Conservation (phyloP, 92 coral and sea anemone genomes). For the Actinernus sp. region DNA sequence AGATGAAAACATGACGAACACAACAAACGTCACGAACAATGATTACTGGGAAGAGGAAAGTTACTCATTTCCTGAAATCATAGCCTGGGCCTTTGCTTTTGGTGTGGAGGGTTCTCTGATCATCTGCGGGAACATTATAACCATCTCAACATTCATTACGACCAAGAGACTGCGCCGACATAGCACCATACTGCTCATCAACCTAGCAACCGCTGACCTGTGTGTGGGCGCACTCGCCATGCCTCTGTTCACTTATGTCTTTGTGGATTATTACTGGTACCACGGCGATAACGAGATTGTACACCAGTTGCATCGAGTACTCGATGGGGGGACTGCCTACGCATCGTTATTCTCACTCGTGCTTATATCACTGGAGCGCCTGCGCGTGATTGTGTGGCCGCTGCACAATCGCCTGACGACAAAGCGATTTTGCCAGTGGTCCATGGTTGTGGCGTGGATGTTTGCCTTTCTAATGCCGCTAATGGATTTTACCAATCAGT, state of each 20-base stretch:
- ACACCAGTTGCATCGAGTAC: conserved; percentile 3
- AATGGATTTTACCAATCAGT: conserved; percentile 1
- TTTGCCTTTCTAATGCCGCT: conserved; percentile 20
- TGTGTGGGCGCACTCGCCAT: conserved; percentile 37
- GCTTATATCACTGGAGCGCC: conserved; percentile 56
- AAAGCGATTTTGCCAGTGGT: conserved; percentile 6
- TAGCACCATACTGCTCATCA: conserved; percentile 34
- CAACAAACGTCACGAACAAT: not conserved
- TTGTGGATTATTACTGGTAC: conserved; percentile 8
- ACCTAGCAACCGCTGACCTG: conserved; percentile 50
- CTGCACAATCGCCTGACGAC: conserved; percentile 21
- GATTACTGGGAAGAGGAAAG: not conserved
- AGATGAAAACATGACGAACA: conserved; percentile 12
- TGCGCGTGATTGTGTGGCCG: conserved; percentile 53
- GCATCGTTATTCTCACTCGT: conserved; percentile 55
- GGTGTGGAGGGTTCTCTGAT: conserved; percentile 38
- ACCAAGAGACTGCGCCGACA: conserved; percentile 29
- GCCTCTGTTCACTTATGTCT: conserved; percentile 4
- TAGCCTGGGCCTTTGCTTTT: conserved; percentile 32
- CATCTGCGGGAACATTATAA: conserved; percentile 38
- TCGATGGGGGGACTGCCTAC: conserved; percentile 29
- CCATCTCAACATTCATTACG: conserved; percentile 38
- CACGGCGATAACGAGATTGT: not conserved
- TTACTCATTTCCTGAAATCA: conserved; percentile 19
- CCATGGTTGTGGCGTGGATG: conserved; percentile 19